Conservation (phyloP, 2,797 vertebrate genomes). For the Coreius guichenoti region DNA sequence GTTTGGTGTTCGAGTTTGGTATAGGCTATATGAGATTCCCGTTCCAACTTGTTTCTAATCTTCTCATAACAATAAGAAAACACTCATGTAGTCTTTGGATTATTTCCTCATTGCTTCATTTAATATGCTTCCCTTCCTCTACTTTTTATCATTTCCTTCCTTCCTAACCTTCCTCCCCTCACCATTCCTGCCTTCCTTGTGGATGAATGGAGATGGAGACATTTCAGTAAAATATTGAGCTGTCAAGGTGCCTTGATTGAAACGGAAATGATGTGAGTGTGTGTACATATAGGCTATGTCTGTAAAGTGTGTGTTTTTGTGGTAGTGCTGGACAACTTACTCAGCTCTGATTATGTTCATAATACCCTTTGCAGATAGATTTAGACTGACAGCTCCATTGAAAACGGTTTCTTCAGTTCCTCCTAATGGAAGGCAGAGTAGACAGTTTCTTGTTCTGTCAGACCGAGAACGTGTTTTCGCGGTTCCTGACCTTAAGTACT, state of each 20-base stretch:
- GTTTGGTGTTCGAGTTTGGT: no score
- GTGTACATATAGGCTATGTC: slow-evolving; percentile 21
- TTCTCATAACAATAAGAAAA: no score
- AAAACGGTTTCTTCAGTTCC: slow-evolving; percentile 13
- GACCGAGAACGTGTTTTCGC: background rate
- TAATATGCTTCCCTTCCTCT: no score
- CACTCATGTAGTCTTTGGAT: no score
- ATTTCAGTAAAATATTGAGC: slow-evolving; percentile 9
- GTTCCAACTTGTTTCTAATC: no score
- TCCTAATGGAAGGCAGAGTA: slow-evolving; percentile 19
- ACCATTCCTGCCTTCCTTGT: background rate
- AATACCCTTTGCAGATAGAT: slow-evolving; percentile 4
- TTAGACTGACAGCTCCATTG: slow-evolving; percentile 36
- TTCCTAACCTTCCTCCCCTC: background rate
- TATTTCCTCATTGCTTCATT: background rate
- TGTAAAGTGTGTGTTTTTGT: slow-evolving; percentile 15
- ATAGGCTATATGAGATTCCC: no score
- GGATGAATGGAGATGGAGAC: background rate
- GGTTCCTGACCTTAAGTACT: slow-evolving; percentile 35
- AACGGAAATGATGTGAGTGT: background rate
- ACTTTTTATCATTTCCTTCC: background rate
- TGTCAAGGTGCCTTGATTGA: slow-evolving; percentile 1
- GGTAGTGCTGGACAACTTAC: slow-evolving; percentile 20
- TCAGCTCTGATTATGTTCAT: slow-evolving; percentile 41
- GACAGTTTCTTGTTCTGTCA: slow-evolving; percentile 22